A percentile compares a stretch with the other conserved stretches of the same genome.
Conservation (phyloP, 2,113 vertebrate genomes). For the Rhea pennata region DNA sequence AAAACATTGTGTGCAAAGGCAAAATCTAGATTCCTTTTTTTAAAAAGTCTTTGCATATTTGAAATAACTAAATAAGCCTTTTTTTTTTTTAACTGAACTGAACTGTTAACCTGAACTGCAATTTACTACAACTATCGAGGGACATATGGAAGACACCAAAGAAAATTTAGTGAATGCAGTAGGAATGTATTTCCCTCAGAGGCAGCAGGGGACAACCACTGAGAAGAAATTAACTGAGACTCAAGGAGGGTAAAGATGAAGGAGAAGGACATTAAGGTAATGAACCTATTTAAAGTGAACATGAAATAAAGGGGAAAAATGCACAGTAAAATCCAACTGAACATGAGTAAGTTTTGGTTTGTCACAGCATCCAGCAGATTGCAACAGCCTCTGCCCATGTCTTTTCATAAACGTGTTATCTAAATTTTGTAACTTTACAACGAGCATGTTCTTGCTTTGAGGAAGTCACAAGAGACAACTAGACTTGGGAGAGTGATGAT, state of each 20-base stretch:
- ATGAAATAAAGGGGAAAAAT: neutral
- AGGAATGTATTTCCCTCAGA: neutral
- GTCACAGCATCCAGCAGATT: neutral
- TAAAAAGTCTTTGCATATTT: neutral
- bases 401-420: neutral
- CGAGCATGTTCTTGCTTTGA: neutral
- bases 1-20: neutral
- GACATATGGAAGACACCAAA: neutral
- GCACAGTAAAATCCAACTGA: neutral
- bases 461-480: neutral
- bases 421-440: conserved; percentile 2
- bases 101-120: neutral
- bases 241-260: neutral
- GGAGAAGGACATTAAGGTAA: neutral
- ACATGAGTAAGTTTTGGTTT: neutral
- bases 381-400: neutral
- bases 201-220: neutral
- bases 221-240: neutral
- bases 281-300: neutral
- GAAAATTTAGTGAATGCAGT: neutral
- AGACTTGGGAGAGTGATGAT: neutral
- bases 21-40: neutral
- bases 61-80: neutral
- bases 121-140: neutral
- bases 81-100: neutral